phyloP scores from a whole-genome alignment of 2,113 vertebrate species.

The Sinosuthora webbiana region DNA sequence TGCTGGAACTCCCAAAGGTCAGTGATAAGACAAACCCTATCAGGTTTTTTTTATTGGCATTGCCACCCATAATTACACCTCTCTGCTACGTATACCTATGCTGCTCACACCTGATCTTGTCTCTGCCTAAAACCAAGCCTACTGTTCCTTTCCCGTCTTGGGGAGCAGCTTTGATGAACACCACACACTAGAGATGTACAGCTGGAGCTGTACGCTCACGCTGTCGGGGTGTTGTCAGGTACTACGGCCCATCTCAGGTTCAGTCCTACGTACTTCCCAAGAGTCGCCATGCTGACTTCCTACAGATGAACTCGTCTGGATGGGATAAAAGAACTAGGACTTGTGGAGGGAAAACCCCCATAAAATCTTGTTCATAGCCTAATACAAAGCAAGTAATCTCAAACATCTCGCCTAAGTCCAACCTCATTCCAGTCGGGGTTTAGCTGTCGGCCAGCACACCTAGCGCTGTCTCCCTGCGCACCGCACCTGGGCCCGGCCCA shows the following conservation, averaged over 20 bases:
- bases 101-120: background rate
- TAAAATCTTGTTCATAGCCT: background rate
- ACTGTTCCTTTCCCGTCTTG: background rate
- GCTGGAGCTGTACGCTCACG: accelerated
- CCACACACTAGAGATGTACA: accelerated
- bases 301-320: background rate
- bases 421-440: background rate
- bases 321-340: accelerated
- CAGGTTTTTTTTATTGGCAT: background rate
- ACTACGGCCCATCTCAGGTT: background rate
- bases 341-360: accelerated
- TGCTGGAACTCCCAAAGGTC: background rate
- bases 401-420: background rate
- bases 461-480: accelerated
- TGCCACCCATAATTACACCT: background rate
- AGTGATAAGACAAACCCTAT: background rate
- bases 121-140: background rate
- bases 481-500: background rate
- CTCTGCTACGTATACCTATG: accelerated
- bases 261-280: too few species aligned
- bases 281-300: background rate
- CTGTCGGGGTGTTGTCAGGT: accelerated
- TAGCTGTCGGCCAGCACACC: background rate
- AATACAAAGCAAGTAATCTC: background rate
- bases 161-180: background rate